Conservation (phyloP, 2,888 invertebrate species). For the Eupsilia transversa region DNA sequence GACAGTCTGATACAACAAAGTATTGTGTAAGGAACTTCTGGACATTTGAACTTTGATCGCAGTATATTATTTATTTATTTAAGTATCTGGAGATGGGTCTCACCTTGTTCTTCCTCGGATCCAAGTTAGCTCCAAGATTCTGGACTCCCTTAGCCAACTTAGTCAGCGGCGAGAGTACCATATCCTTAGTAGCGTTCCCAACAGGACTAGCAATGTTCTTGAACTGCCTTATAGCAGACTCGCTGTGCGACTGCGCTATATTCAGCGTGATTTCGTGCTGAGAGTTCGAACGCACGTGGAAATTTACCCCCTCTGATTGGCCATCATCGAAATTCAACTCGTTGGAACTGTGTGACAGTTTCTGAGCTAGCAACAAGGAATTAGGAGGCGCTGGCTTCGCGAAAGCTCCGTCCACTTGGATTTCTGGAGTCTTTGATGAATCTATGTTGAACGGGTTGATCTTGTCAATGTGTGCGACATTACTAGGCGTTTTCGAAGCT, state of each 20-base stretch:
- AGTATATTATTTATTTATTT: background rate
- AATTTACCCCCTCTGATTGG: slow-evolving; percentile 73
- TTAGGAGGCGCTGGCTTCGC: slow-evolving; percentile 88
- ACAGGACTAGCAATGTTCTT: slow-evolving; percentile 93
- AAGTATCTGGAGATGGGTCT: background rate
- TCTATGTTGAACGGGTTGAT: slow-evolving; percentile 83
- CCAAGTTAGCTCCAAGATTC: slow-evolving; percentile 95
- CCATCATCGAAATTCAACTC: slow-evolving; percentile 90
- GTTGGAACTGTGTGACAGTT: slow-evolving; percentile 93
- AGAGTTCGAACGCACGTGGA: slow-evolving; percentile 89
- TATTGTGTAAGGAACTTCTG: too few relatives aligned
- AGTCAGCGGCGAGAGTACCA: slow-evolving; percentile 94
- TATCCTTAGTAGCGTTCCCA: slow-evolving; percentile 91
- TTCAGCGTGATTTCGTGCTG: slow-evolving; percentile 93
- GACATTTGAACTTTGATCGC: background rate
- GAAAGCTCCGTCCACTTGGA: slow-evolving; percentile 87
- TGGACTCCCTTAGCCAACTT: slow-evolving; percentile 97
- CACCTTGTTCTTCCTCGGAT: slow-evolving; percentile 94
- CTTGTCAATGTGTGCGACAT: slow-evolving; percentile 71
- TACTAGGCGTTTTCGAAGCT: slow-evolving; percentile 81
- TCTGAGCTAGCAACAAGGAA: slow-evolving; percentile 90
- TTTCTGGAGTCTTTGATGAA: slow-evolving; percentile 91
- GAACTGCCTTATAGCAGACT: slow-evolving; percentile 93
- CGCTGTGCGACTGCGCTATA: slow-evolving; percentile 94
- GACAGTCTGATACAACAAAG: too few relatives aligned